Percentiles rank a stretch among this genome's conserved stretches.
phyloP scores from a whole-genome alignment of 2,888 invertebrate species.

The Cenopis cana region DNA sequence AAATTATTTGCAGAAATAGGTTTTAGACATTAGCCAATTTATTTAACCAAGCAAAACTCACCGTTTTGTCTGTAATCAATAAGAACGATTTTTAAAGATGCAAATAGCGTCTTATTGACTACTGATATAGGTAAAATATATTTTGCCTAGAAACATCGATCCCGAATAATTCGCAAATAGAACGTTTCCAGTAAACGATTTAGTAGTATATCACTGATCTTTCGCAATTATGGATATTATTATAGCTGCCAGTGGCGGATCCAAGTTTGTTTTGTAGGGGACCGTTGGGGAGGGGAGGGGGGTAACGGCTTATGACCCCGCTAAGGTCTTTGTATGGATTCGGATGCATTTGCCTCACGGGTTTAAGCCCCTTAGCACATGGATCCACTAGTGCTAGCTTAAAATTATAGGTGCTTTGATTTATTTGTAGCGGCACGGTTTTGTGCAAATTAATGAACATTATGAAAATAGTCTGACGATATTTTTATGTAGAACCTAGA shows the following conservation, averaged over 20 bases:
- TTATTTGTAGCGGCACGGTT: background rate
- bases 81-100: background rate
- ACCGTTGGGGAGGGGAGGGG: too few relatives aligned
- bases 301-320: too few relatives aligned
- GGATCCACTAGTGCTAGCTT: background rate
- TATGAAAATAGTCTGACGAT: conserved; percentile 13
- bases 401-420: conserved; percentile 22
- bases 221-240: background rate
- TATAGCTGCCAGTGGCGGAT: too few relatives aligned
- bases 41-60: background rate
- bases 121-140: background rate
- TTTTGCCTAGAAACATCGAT: background rate
- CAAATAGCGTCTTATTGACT: background rate
- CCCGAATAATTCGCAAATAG: too few relatives aligned
- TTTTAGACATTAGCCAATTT: background rate
- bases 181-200: too few relatives aligned
- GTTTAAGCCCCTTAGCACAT: too few relatives aligned
- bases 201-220: background rate
- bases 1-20: background rate
- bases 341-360: too few relatives aligned
- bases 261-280: too few relatives aligned
- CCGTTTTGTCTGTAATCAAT: background rate
- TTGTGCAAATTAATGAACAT: conserved; percentile 1
- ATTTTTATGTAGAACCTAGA: conserved; percentile 19
- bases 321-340: too few relatives aligned